phyloP scores from a whole-genome alignment of 2,888 invertebrate genomes.

The Drosophila leonis region DNA sequence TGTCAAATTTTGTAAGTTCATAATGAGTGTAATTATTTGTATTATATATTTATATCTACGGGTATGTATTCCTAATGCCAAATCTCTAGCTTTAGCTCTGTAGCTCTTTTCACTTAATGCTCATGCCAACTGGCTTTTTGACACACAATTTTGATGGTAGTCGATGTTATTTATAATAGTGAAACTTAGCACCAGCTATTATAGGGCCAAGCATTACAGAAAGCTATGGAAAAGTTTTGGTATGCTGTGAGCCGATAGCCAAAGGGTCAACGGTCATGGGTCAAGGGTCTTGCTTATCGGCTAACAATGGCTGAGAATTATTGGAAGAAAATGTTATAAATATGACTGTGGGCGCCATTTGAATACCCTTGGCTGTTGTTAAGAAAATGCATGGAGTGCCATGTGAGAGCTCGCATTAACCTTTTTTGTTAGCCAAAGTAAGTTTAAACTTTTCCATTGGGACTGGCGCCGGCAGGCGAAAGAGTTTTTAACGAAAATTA shows the following conservation, averaged over 20 bases:
- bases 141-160: neutral
- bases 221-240: neutral
- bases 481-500: slow-evolving; percentile 11
- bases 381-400: neutral
- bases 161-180: neutral
- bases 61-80: no score
- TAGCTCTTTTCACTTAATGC: no score
- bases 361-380: neutral
- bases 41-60: no score
- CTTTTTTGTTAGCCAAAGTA: neutral
- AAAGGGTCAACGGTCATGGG: neutral
- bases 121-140: neutral
- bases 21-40: no score
- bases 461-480: slow-evolving; percentile 2
- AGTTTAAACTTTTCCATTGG: slow-evolving; percentile 3
- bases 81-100: no score
- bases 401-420: slow-evolving; percentile 3
- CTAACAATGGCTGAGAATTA: slow-evolving; percentile 1
- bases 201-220: neutral
- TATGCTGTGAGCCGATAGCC: neutral
- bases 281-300: neutral
- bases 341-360: neutral
- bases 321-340: neutral
- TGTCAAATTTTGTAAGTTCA: no score
- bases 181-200: neutral